These are phyloP conservation scores for Lophura nycthemera DNA, from an alignment of 2,113 vertebrate species.

Conservation along the genomic window DNA sequence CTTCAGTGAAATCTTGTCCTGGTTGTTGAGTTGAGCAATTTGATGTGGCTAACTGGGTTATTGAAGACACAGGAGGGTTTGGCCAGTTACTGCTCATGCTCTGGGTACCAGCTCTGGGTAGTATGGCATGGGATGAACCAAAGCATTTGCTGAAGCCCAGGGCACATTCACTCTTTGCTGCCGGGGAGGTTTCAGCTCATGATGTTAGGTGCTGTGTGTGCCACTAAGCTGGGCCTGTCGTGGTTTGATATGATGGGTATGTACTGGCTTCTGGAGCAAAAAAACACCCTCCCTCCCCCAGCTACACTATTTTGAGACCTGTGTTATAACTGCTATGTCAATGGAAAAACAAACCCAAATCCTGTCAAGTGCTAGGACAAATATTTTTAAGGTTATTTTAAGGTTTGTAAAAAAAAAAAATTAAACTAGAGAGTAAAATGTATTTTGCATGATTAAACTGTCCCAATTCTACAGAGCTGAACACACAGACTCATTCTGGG, in stretches of 20 bases:
- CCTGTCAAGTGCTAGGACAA: constrained; percentile 13
- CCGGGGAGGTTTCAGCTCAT: accelerated
- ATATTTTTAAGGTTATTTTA: constrained; percentile 59
- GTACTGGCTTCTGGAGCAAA: not conserved
- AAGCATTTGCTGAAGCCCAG: not conserved
- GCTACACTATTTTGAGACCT: constrained; percentile 32
- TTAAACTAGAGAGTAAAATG: not conserved
- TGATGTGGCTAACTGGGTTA: not conserved
- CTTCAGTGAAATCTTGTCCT: not conserved
- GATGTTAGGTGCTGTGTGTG: not conserved
- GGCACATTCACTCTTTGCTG: not conserved
- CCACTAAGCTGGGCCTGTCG: accelerated
- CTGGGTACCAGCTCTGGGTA: not conserved
- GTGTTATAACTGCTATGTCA: not conserved
- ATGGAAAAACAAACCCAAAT: constrained; percentile 46
- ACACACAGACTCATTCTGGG: not conserved
- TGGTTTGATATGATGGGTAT: not conserved
- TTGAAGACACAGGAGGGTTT: not conserved
- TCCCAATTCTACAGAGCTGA: not conserved
- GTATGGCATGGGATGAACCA: not conserved
- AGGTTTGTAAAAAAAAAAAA: constrained; percentile 17
- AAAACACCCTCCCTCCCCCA: not conserved
- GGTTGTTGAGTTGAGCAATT: not conserved
- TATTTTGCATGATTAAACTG: not conserved
- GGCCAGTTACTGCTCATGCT: not conserved